These are phyloP conservation scores for Polyommatus iphigenia DNA, from an alignment of 2,888 invertebrate species.

Conservation along the genomic window DNA sequence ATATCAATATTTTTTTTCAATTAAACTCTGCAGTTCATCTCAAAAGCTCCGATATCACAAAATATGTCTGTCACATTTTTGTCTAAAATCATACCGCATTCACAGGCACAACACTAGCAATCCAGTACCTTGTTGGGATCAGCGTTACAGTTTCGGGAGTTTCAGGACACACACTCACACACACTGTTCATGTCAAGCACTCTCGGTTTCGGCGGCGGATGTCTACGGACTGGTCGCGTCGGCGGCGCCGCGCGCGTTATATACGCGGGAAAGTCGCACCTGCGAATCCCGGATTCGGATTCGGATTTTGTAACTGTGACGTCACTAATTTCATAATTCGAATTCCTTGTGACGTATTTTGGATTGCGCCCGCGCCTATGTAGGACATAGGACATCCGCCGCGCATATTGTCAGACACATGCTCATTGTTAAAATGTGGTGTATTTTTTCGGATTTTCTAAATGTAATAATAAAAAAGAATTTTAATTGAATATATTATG, in stretches of 20 bases:
- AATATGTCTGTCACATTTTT: background rate
- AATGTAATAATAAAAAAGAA: too few species aligned
- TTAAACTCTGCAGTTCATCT: background rate
- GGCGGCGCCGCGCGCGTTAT: conserved; percentile 62
- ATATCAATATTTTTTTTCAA: too few species aligned
- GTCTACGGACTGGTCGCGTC: conserved; percentile 70
- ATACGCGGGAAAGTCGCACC: conserved; percentile 77
- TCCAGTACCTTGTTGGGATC: conserved; percentile 60
- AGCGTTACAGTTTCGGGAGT: conserved; percentile 69
- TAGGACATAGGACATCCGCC: background rate
- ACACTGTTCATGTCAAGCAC: conserved; percentile 76
- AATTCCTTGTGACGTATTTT: conserved; percentile 8
- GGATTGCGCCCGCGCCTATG: background rate
- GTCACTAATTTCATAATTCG: conserved; percentile 52
- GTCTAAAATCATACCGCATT: background rate
- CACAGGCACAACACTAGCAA: conserved; percentile 11
- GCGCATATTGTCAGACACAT: background rate
- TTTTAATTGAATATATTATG: too few species aligned
- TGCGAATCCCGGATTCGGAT: conserved; percentile 72
- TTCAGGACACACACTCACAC: conserved; percentile 65
- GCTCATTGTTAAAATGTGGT: too few species aligned
- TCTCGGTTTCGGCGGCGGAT: conserved; percentile 68
- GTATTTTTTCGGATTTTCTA: too few species aligned
- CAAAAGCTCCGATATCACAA: background rate
- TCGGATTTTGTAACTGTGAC: conserved; percentile 68